Percentiles rank a stretch among this genome's conserved stretches.
Evolutionary conservation across 2,888 invertebrate species (phyloP).

Genomic region (Chrysomela aeneicollis): DNA sequence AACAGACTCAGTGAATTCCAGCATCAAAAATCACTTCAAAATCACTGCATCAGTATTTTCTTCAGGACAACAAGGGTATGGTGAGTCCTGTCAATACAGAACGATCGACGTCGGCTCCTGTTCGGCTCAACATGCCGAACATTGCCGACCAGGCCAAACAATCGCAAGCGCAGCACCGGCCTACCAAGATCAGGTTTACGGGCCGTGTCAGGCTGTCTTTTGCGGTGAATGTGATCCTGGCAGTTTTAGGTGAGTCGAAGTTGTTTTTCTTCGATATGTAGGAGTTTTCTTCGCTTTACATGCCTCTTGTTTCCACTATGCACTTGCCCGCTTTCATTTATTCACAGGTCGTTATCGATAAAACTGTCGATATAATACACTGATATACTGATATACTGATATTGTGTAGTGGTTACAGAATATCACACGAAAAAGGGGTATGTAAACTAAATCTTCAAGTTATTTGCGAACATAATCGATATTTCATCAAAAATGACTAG

Average conservation of each 20-base stretch:
- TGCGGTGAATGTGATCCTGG: conserved; percentile 44
- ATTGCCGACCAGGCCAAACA: conserved; percentile 44
- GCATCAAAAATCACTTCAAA: too few species aligned
- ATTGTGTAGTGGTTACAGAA: too few species aligned
- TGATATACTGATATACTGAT: too few species aligned
- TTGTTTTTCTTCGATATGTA: neutral
- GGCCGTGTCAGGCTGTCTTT: conserved; percentile 42
- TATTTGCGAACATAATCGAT: too few species aligned
- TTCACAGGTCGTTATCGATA: too few species aligned
- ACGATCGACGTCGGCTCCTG: conserved; percentile 34
- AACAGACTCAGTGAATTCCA: too few species aligned
- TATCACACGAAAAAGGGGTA: too few species aligned
- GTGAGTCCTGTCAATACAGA: conserved; percentile 51
- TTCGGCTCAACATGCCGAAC: conserved; percentile 36
- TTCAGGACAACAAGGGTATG: conserved; percentile 58
- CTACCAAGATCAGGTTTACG: conserved; percentile 37
- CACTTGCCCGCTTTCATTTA: neutral
- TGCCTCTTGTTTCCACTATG: neutral
- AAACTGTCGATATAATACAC: too few species aligned
- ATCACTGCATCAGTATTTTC: too few species aligned
- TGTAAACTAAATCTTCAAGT: too few species aligned
- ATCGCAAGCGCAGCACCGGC: conserved; percentile 37
- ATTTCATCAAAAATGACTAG: too few species aligned
- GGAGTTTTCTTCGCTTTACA: neutral
- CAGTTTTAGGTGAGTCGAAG: conserved; percentile 47